Evolutionary conservation across 2,888 invertebrate genomes (phyloP).

Genomic region (Pollenia labialis): DNA sequence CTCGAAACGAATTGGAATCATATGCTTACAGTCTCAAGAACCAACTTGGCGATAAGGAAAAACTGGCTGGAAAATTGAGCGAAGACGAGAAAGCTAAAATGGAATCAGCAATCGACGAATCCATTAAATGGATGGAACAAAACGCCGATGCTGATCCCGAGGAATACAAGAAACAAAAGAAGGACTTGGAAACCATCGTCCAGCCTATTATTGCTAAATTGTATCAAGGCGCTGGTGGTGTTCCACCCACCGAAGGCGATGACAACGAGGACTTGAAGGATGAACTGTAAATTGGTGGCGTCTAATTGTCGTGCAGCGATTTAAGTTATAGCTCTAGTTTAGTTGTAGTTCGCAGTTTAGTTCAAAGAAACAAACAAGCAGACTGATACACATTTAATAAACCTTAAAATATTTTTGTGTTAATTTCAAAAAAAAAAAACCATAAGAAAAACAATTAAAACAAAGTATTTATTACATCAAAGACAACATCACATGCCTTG

Average conservation of each 20-base stretch:
- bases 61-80: conserved; percentile 94
- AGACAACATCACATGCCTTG: conserved; percentile 51
- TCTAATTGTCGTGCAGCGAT: conserved; percentile 43
- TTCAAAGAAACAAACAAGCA: conserved; percentile 77
- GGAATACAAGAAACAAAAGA: conserved; percentile 97
- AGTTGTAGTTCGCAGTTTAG: conserved; percentile 76
- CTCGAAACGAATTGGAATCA: conserved; percentile 98
- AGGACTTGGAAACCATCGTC: conserved; percentile 96
- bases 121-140: conserved; percentile 98
- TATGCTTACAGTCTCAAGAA: conserved; percentile 99
- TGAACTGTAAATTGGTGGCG: conserved; percentile 88
- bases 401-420: conserved; percentile 61
- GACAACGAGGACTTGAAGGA: conserved; percentile 92
- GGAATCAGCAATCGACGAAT: conserved; percentile 97
- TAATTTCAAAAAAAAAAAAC: conserved; percentile 51
- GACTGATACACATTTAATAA: conserved; percentile 79
- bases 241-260: conserved; percentile 89
- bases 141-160: conserved; percentile 96
- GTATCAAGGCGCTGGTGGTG: conserved; percentile 94
- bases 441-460: conserved; percentile 50
- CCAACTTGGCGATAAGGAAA: conserved; percentile 98
- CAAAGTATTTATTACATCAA: conserved; percentile 74
- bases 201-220: conserved; percentile 99
- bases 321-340: conserved; percentile 72
- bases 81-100: conserved; percentile 97